phyloP scores from a whole-genome alignment of 2,113 vertebrate species.

The Tyrannus savana region DNA sequence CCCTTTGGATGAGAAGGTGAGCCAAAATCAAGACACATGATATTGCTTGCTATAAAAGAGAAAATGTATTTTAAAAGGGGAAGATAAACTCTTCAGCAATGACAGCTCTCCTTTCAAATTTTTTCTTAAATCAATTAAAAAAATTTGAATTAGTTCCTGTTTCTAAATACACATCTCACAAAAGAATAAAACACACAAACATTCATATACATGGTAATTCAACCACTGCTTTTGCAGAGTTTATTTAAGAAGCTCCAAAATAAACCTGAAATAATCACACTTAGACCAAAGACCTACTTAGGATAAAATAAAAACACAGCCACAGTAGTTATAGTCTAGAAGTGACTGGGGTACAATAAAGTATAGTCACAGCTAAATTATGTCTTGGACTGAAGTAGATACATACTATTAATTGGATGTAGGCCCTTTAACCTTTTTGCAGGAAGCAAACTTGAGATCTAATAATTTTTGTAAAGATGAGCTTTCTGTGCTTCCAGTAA shows the following conservation, averaged over 20 bases:
- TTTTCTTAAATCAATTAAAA: background rate
- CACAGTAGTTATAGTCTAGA: conserved; percentile 11
- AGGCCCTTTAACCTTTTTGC: conserved; percentile 74
- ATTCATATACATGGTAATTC: background rate
- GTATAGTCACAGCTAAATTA: conserved; percentile 70
- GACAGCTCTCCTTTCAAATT: background rate
- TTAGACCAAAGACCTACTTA: background rate
- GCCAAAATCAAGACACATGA: background rate
- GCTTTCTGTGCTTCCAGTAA: conserved; percentile 71
- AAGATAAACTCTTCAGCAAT: background rate
- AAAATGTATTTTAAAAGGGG: background rate
- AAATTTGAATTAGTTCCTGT: background rate
- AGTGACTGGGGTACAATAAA: conserved; percentile 53
- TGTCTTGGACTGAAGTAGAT: conserved; percentile 24
- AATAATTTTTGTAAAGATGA: conserved; percentile 77
- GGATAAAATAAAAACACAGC: background rate
- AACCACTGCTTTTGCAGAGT: background rate
- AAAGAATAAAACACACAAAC: background rate
- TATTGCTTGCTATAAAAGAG: background rate
- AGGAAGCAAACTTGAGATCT: conserved; percentile 75
- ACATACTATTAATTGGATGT: conserved; percentile 73
- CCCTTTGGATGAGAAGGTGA: background rate
- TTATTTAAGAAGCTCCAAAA: background rate
- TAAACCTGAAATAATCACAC: background rate
- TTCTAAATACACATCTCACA: background rate